phyloP scores from a whole-genome alignment of 2,113 vertebrate genomes.

The Peromyscus maniculatus region DNA sequence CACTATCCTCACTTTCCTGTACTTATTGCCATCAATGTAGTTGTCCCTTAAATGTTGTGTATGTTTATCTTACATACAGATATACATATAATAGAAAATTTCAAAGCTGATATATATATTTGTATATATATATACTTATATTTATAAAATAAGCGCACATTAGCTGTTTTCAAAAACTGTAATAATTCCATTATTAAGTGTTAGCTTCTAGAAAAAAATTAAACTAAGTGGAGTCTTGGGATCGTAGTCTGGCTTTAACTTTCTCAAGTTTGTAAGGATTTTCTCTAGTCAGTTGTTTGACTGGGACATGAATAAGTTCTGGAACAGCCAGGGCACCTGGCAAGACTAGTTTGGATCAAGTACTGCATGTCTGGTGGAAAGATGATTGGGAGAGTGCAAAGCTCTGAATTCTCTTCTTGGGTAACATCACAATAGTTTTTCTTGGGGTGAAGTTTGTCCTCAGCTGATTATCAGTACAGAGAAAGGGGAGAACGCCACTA shows the following conservation, averaged over 20 bases:
- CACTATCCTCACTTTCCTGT: background rate
- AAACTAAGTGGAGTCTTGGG: background rate
- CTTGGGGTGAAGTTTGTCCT: background rate
- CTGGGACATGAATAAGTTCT: background rate
- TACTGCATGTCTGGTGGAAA: background rate
- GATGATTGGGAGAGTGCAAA: background rate
- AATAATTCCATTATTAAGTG: constrained; percentile 33
- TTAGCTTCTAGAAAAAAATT: constrained; percentile 21
- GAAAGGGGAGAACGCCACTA: background rate
- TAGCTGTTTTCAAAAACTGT: background rate
- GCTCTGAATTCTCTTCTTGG: background rate
- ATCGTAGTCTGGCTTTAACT: background rate
- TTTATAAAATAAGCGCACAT: background rate
- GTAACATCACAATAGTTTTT: constrained; percentile 1
- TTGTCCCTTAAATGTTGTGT: background rate
- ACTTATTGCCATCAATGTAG: background rate
- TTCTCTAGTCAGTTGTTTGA: background rate
- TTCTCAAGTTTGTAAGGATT: background rate
- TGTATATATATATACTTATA: no score
- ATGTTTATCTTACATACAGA: background rate
- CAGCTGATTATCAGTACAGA: background rate
- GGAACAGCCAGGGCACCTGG: background rate
- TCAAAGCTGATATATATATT: background rate
- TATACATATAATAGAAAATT: background rate
- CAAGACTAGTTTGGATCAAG: background rate